Percentiles rank a stretch among this genome's conserved stretches.
Evolutionary conservation across 1,140 invertebrate species (phyloP).

Genomic region (Aphaenogaster floridana): DNA sequence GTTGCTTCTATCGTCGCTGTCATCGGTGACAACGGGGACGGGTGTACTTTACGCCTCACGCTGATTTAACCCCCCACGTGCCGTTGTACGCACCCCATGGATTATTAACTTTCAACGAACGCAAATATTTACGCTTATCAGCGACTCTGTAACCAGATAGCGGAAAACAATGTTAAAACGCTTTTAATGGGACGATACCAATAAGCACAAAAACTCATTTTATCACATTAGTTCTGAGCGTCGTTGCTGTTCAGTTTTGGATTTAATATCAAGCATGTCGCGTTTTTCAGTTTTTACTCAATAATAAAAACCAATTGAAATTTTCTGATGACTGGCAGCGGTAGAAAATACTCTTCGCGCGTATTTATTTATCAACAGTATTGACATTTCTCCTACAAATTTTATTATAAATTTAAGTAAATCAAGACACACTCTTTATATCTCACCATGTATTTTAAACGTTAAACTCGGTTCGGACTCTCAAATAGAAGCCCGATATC

Average conservation of each 20-base stretch:
- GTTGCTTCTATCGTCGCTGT: slow-evolving; percentile 7
- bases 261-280: not conserved
- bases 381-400: not conserved
- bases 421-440: not conserved
- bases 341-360: not conserved
- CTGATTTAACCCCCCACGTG: slow-evolving; percentile 44
- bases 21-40: not conserved
- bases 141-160: slow-evolving; percentile 4
- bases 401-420: not conserved
- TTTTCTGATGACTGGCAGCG: not conserved
- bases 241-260: not conserved
- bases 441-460: slow-evolving; percentile 4
- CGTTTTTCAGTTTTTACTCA: not conserved
- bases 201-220: not conserved
- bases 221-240: not conserved
- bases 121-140: slow-evolving; percentile 59
- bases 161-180: slow-evolving; percentile 22
- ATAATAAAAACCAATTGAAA: not conserved
- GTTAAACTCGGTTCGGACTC: slow-evolving; percentile 31
- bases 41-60: not conserved
- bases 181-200: not conserved
- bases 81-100: slow-evolving; percentile 16
- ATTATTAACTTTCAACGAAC: slow-evolving; percentile 57
- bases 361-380: not conserved
- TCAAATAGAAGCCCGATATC: slow-evolving; percentile 24